Base-by-base conservation (phyloP, 2,888 invertebrate species). In the Mesorhabditis spiculigera region DNA sequence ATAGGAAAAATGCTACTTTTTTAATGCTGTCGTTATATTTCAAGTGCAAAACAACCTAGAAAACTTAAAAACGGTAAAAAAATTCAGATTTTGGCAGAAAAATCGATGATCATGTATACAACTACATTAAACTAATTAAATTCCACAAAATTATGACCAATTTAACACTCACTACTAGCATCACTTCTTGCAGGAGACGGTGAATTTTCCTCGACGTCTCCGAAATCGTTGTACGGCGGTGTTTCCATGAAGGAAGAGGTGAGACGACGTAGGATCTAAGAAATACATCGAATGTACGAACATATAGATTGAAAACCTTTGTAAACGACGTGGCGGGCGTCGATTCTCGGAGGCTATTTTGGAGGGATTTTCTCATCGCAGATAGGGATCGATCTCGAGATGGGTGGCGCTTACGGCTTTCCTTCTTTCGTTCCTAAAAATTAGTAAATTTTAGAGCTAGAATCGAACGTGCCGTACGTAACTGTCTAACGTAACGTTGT, bases 281-380 rank as follows among this genome's bases (percentile, higher is more conserved):
- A 50, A 28, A 28, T 28, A 28, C 28, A 28, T 28, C 3, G 28
- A 28, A 28, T 28, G 3, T 28, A 28, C 1, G 3, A 28, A 28
- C 28, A 28, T 28, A 28, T 28, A 1, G 28, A 28, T 28, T 28
- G 28, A 28, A 28, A 28, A 50, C 58, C n/a, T n/a, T 50, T 50
- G 58, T 50, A 50, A 50, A 13, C n/a, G 58, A 50, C 58, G 58
- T 50, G 8, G 58, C 58, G 8, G 58, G 58, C n/a, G 58, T 13
- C n/a, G 58, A 50, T 50, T 50, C 58, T 50, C n/a, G 8, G 58
- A 50, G 8, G n/a, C 58, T 50, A 13, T 10, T 50, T 50, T 50
- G 58, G 8, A 50, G n/a, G 8, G 58, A 50, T 50, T n/a, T 50
- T 50, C 58, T 50, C 58, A 50, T 50, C 58, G 58, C 58, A 50